Base-by-base conservation (phyloP, 2,888 invertebrate species). In the Athalia circularis region DNA sequence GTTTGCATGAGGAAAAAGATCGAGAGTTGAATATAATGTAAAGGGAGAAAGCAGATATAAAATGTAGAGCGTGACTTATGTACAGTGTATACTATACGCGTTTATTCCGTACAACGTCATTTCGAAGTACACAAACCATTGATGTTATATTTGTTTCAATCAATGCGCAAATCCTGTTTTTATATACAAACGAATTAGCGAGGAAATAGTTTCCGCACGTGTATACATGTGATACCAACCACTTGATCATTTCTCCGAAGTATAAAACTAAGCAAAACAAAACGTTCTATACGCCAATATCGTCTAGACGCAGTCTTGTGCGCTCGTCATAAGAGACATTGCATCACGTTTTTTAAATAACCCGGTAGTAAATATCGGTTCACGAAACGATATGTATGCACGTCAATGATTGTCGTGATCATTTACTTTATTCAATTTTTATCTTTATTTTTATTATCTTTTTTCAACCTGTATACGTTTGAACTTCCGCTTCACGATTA, bases 231-330 rank as follows among this genome's bases (percentile, higher is more conserved):
- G 59, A 57, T 45, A 8, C 9, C 47, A 65, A 43, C 11, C 13
- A 13, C 13, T 50, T 54, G 43, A 68, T 43, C 57, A 72, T 59
- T 72, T 47, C n/a, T 72, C 47, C 59, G n/a, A 43, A 72, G 13
- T 11, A 11, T 72, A 54, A 11, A 72, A 47, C 52, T 11, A 50
- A 68, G 29, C 15, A 15, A 59, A 59, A 72, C 47, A 59, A 59
- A 72, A 5, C 57, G n/a, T 70, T 43, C 52, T 68, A 45, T 65
- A 13, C 3, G 3, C 11, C 65, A 5, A 13, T 7, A 59, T 72
- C 72, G 72, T 72, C 72, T 72, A 72, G 72, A 57, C 72, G 59
- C 7, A 47, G 15, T 59, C 47, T 72, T 13, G 62, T 62, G 45
- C 72, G 13, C 52, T 47, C 54, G 8, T 7, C 13, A 59, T 72